phyloP scores from a whole-genome alignment of 2,888 invertebrate species.

The Eristalis arbustorum region DNA sequence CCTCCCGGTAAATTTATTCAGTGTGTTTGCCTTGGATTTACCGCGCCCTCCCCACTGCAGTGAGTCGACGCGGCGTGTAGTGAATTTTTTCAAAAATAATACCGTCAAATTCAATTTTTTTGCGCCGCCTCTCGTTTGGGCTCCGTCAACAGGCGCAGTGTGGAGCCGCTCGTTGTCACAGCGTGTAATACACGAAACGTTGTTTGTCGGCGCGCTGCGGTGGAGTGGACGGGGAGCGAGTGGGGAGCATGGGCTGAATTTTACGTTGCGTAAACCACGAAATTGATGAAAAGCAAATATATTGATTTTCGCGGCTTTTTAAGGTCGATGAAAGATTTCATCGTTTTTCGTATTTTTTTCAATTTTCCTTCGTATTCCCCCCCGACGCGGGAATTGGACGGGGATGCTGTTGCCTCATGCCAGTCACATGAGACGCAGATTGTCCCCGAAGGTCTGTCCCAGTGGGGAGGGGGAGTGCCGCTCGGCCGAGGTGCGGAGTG shows the following conservation, averaged over 20 bases:
- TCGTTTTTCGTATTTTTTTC: neutral
- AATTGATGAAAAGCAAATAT: conserved; percentile 55
- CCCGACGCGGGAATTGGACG: neutral
- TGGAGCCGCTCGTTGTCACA: neutral
- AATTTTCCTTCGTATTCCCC: too few species aligned
- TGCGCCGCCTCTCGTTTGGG: neutral
- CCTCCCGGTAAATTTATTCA: conserved; percentile 19
- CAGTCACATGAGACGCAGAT: neutral
- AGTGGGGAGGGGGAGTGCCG: neutral
- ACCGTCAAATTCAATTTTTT: conserved; percentile 22
- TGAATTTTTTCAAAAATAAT: conserved; percentile 32
- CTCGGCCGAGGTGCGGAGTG: neutral
- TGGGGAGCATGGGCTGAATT: neutral
- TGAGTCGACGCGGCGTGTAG: conserved; percentile 1
- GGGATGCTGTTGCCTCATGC: conserved; percentile 2
- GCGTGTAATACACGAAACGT: neutral
- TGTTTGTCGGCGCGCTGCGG: neutral
- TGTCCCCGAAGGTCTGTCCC: neutral
- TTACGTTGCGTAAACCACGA: conserved; percentile 42
- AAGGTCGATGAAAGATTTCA: conserved; percentile 27
- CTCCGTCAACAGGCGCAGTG: neutral
- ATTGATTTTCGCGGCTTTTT: conserved; percentile 52
- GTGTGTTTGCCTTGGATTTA: conserved; percentile 26
- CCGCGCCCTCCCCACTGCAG: conserved; percentile 2
- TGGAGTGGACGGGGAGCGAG: neutral